Evolutionary conservation across 2,888 invertebrate genomes (phyloP), one percentile per base, ranked within the genome.

Genomic region (Melanophora roralis): DNA sequence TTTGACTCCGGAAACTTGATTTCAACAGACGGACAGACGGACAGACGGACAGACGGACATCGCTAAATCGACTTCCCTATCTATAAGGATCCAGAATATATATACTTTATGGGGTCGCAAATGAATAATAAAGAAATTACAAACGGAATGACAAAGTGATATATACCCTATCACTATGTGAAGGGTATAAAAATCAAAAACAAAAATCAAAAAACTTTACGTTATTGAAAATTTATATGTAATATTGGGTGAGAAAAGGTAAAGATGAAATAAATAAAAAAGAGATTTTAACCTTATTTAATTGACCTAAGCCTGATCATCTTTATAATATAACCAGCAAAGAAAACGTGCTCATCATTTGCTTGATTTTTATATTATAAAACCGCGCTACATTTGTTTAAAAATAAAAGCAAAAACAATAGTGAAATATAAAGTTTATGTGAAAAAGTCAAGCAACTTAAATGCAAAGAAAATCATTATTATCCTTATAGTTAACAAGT

Each of bases 291-390:
- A 80, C 79, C 79, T 72, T 80, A 80, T 80, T 80, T 76, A 80
- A 80, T 80, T 80, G 79, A 76, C 79, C 79, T 80, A 80, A 80
- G 76, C 75, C 79, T 76, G 75, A 80, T 67, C 78, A 75, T 71
- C 75, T 68, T 69, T 68, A 73, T 49, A 27, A 3, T 68, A 60
- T 67, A 64, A 72, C 65, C 47, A 62, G 62, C 40, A 16, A 45
- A 55, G 40, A 81, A 78, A 72, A 83, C 78, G 81, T 81, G 81
- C 76, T 78, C 78, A 81, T 81, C 81, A 84, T 83, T 83, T 78
- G 76, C 81, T 57, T 71, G 21, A 60, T 21, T 36, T 65, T n/a
- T 27, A 23, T 1, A 62, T 14, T 59, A 69, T 23, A 36, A 75
- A 79, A 79, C 75, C 71, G 67, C 78, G 67, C 78, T 73, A 80